These are phyloP conservation scores for Steatornis caripensis DNA, from an alignment of 2,113 vertebrate species.

Conservation along the genomic window DNA sequence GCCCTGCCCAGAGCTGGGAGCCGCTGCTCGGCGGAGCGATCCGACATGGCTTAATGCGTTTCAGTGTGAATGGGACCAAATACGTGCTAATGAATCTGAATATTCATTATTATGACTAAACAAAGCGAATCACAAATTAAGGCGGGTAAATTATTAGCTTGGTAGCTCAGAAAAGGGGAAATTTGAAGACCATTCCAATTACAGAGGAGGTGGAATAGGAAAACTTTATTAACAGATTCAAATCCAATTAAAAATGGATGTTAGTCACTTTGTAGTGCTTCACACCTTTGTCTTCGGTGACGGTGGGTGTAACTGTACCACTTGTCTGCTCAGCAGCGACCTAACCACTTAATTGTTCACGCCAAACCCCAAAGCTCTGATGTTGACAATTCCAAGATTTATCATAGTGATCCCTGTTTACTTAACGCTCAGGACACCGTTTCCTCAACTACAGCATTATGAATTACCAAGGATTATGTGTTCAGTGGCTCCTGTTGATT, in stretches of 20 bases:
- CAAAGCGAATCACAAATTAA: slow-evolving; percentile 63
- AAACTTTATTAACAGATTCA: slow-evolving; percentile 56
- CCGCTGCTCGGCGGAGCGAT: not conserved
- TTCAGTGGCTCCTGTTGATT: not conserved
- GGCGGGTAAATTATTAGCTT: slow-evolving; percentile 70
- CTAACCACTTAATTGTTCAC: not conserved
- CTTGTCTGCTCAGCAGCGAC: not conserved
- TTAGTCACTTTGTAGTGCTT: not conserved
- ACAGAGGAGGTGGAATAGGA: slow-evolving; percentile 22
- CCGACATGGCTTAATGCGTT: slow-evolving; percentile 14
- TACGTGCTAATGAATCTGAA: slow-evolving; percentile 61
- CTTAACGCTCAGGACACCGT: not conserved
- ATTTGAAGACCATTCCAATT: slow-evolving; percentile 42
- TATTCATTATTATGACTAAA: slow-evolving; percentile 69
- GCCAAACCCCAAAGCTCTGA: not conserved
- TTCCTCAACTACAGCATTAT: not conserved
- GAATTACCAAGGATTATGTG: not conserved
- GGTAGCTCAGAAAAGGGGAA: slow-evolving; percentile 50
- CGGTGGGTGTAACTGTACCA: not conserved
- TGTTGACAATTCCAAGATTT: not conserved
- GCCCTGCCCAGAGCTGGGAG: not conserved
- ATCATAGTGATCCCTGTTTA: not conserved
- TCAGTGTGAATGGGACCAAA: slow-evolving; percentile 45
- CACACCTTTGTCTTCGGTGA: not conserved
- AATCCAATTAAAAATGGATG: slow-evolving; percentile 29